Conservation (phyloP, 2,888 invertebrate species). For the Byasa hedistus region DNA sequence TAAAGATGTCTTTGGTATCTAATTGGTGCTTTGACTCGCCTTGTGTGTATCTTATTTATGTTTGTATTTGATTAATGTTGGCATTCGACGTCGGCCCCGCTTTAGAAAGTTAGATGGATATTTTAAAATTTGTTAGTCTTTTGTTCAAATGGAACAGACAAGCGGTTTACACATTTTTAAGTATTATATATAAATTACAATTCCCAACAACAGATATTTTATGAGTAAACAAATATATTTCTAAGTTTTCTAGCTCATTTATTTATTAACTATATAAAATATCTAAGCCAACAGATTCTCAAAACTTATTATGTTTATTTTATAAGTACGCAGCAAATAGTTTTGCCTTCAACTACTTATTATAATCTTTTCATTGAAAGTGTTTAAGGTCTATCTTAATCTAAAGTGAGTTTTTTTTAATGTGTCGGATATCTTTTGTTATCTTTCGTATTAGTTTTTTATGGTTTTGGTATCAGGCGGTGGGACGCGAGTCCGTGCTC, state of each 20-base stretch:
- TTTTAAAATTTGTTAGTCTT: constrained; percentile 15
- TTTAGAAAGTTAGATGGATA: constrained; percentile 21
- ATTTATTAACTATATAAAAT: not conserved
- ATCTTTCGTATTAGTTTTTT: no score
- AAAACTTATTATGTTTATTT: no score
- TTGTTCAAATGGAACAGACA: not conserved
- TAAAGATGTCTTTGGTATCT: constrained; percentile 40
- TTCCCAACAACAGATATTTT: not conserved
- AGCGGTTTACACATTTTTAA: not conserved
- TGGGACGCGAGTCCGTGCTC: constrained; percentile 92
- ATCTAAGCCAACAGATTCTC: not conserved
- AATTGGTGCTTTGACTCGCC: constrained; percentile 44
- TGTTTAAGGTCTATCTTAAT: no score
- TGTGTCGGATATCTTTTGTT: no score
- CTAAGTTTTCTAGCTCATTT: not conserved
- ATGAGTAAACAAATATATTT: not conserved
- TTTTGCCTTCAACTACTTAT: no score
- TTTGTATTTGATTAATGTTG: constrained; percentile 29
- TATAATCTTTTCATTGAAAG: no score
- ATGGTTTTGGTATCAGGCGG: constrained; percentile 77
- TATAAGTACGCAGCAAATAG: no score
- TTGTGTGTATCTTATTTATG: constrained; percentile 36
- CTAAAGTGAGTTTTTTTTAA: no score
- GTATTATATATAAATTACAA: not conserved
- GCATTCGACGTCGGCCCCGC: constrained; percentile 15